Percentiles rank a stretch among this genome's conserved stretches.
These are phyloP conservation scores for Heliconius erato DNA, from an alignment of 2,888 invertebrate genomes.

Conservation along the genomic window DNA sequence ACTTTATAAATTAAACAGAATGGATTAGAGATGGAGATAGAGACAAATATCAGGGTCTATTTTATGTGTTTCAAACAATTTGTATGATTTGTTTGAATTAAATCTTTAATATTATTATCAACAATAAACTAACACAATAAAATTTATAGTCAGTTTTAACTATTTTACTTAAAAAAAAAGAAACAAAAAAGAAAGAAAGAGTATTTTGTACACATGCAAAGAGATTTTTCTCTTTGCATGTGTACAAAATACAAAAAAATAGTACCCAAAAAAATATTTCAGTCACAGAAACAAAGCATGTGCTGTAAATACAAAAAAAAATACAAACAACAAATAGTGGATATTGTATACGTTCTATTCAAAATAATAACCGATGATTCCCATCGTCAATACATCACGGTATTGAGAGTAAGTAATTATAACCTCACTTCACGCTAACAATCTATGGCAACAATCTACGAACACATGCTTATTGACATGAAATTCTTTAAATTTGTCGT, in stretches of 20 bases:
- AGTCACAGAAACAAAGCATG: not conserved
- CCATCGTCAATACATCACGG: slow-evolving; percentile 8
- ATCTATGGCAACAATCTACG: slow-evolving; percentile 36
- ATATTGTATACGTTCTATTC: slow-evolving; percentile 6
- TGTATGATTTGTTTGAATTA: no score
- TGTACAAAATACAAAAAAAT: not conserved
- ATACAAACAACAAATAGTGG: not conserved
- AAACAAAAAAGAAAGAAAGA: no score
- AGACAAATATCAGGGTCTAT: no score
- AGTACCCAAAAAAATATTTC: not conserved
- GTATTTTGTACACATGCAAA: no score
- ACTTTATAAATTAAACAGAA: no score
- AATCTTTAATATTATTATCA: no score
- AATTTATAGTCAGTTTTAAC: no score
- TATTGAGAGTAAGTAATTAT: slow-evolving; percentile 38
- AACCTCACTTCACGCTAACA: slow-evolving; percentile 39
- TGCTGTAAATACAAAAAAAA: not conserved
- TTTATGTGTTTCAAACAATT: no score
- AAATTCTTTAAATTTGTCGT: not conserved
- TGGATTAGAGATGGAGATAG: no score
- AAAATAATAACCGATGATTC: slow-evolving; percentile 29
- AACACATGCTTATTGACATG: slow-evolving; percentile 38
- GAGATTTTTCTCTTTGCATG: no score
- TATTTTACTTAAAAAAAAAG: not conserved
- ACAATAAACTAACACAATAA: no score